phyloP scores from a whole-genome alignment of 2,888 invertebrate genomes.

The Mythimna albipuncta region DNA sequence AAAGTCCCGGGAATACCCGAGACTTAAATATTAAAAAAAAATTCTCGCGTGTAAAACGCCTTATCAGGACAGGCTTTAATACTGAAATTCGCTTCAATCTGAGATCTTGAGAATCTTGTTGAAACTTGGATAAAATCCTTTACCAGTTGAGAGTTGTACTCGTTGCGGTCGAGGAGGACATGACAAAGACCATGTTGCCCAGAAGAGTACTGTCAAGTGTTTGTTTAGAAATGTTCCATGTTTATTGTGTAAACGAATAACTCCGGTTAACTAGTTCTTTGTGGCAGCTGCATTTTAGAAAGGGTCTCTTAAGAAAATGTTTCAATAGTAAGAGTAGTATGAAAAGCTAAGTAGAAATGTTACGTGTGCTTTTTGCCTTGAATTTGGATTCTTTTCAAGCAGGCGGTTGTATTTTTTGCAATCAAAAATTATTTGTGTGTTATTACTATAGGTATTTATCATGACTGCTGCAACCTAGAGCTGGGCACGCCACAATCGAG shows the following conservation, averaged over 20 bases:
- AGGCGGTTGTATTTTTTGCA: neutral
- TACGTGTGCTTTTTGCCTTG: neutral
- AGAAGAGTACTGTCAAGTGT: neutral
- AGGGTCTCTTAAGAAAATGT: slow-evolving; percentile 6
- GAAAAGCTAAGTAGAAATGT: neutral
- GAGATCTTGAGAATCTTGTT: neutral
- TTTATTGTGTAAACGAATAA: slow-evolving; percentile 9
- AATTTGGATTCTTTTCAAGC: neutral
- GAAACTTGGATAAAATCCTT: neutral
- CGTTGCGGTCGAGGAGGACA: neutral
- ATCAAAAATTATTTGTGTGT: neutral
- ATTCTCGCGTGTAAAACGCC: too few relatives aligned
- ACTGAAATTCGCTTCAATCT: neutral
- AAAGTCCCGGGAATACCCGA: too few relatives aligned
- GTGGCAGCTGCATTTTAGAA: neutral
- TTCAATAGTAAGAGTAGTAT: neutral
- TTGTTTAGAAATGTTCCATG: slow-evolving; percentile 1
- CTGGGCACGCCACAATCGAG: too few relatives aligned
- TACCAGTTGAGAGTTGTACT: neutral
- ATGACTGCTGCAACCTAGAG: too few relatives aligned
- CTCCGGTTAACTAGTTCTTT: neutral
- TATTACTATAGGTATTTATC: too few relatives aligned
- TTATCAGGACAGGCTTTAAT: too few relatives aligned
- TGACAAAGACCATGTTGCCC: neutral
- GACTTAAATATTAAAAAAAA: too few relatives aligned